Conservation (phyloP, 30 jellyfish, hydroid and myxozoan genomes). For the Phacellophora camtschatica region DNA sequence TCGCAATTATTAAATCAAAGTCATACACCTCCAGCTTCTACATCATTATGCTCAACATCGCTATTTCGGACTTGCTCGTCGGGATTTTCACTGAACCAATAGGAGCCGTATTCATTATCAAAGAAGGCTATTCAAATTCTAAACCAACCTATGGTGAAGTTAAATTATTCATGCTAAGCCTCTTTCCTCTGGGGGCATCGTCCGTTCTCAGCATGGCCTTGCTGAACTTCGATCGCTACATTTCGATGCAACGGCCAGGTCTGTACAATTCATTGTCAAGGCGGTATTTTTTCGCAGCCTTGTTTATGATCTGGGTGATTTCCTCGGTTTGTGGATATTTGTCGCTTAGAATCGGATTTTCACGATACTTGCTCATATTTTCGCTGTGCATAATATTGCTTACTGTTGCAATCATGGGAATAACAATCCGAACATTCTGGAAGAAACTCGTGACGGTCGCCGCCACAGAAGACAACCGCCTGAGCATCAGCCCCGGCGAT, state of each 20-base stretch:
- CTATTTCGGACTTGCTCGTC: constrained; percentile 41
- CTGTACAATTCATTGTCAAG: background rate
- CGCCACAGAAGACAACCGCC: constrained; percentile 43
- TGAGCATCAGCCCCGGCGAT: constrained; percentile 49
- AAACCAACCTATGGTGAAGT: background rate
- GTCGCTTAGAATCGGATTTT: background rate
- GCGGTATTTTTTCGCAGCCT: background rate
- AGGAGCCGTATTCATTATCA: background rate
- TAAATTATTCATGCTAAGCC: background rate
- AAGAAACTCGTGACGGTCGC: constrained; percentile 50
- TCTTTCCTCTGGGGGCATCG: constrained; percentile 49
- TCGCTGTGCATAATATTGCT: constrained; percentile 27
- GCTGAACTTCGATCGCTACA: constrained; percentile 52
- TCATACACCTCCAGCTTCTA: constrained; percentile 32
- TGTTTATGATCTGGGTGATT: background rate
- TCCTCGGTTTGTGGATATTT: background rate
- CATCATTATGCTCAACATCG: constrained; percentile 59
- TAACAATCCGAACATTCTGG: constrained; percentile 67
- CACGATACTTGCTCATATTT: background rate
- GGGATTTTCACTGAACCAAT: constrained; percentile 8
- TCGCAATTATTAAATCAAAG: constrained; percentile 33
- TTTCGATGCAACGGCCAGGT: constrained; percentile 48
- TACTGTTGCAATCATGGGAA: constrained; percentile 53
- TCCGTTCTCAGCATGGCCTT: constrained; percentile 71
- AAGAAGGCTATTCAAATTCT: background rate